Percentiles rank a stretch among this genome's conserved stretches.
phyloP scores from a whole-genome alignment of 2,888 invertebrate species.

The Agrochola lychnidis region DNA sequence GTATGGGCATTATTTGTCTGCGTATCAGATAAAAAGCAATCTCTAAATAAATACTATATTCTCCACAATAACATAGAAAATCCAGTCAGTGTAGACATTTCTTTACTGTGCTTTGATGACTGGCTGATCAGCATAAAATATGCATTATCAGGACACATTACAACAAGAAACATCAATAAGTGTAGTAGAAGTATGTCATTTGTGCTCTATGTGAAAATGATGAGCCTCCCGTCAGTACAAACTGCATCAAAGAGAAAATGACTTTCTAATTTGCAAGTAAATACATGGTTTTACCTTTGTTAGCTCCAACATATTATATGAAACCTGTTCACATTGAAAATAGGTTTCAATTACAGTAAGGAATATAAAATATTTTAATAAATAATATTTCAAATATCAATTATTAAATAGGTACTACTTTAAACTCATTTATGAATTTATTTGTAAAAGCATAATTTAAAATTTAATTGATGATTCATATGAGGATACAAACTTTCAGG shows the following conservation, averaged over 20 bases:
- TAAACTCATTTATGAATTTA: background rate
- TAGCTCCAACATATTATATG: background rate
- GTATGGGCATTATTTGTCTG: slow-evolving; percentile 15
- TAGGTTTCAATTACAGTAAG: background rate
- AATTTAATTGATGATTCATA: slow-evolving; percentile 17
- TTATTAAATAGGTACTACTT: background rate
- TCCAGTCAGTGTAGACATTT: background rate
- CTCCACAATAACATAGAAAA: background rate
- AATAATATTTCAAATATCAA: background rate
- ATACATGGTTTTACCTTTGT: slow-evolving; percentile 10
- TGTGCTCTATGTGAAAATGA: slow-evolving; percentile 20
- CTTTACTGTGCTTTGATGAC: background rate
- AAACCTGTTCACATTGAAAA: background rate
- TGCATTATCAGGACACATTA: background rate
- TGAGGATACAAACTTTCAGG: background rate
- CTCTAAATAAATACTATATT: slow-evolving; percentile 7
- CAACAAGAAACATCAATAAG: background rate
- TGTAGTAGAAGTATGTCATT: slow-evolving; percentile 6
- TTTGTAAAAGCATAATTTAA: background rate
- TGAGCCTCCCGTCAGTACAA: background rate
- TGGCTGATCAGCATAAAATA: background rate
- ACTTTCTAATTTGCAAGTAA: slow-evolving; percentile 52
- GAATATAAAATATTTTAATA: background rate
- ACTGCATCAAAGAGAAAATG: slow-evolving; percentile 49
- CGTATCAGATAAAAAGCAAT: slow-evolving; percentile 28